Evolutionary conservation across 1,140 invertebrate species (phyloP), one percentile per base, ranked within the genome.

Genomic region (Babylonia areolata): DNA sequence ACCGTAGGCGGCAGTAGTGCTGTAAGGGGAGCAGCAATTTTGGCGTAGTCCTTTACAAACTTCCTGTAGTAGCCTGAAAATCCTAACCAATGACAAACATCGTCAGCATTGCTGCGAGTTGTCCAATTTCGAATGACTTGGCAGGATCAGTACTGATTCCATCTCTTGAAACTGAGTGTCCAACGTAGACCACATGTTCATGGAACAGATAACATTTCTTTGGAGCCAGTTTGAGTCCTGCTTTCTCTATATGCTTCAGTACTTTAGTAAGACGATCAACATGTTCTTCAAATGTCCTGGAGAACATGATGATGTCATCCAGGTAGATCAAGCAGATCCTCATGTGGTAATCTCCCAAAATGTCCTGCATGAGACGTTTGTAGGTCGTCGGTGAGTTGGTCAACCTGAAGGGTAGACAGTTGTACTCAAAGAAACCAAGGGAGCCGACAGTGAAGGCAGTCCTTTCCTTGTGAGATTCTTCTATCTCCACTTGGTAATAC

Each of bases 51-150:
- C 81, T 88, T 93, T 39, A 95, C 90, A 87, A 94, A 95, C 86
- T 90, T 89, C 3, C 92, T 58, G 87, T 93, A 93, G 87, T 94
- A 95, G 71, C 92, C 91, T 73, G 92, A 85, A 33, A 95, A 87
- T 0, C 95, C 95, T 3, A 95, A 40, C 86, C 95, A 95, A 23
- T 90, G 40, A 54, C 93, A 87, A 0, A 95, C 54, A 69, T 95
- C 91, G 58, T 93, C 92, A 9, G 90, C 84, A 83, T 86, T 93
- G 75, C 82, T 90, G 40, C 89, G 88, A 23, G 28, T 51, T 37
- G 91, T 87, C 86, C 88, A 92, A 23, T 89, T 86, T 54, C 83
- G 31, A 33, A 95, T 92, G 94, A 88, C 83, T 95, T 95, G 20
- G 89, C 88, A 17, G 93, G 91, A 89, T 92, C 91, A 77, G 93